A percentile compares a stretch with the other conserved stretches of the same genome.
Evolutionary conservation across 2,888 invertebrate species (phyloP).

Genomic region (Thumatha senex): DNA sequence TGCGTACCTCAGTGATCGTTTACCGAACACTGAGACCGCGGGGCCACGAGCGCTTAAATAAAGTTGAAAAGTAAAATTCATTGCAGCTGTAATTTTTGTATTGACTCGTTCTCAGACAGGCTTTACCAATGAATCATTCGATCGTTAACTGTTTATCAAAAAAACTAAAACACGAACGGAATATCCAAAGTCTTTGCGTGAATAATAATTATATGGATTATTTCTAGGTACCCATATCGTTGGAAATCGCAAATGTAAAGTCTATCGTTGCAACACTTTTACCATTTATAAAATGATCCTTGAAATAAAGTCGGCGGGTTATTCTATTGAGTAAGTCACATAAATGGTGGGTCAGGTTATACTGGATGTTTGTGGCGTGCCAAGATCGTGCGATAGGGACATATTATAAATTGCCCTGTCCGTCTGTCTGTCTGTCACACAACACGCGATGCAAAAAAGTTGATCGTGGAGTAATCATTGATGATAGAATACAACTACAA

Average conservation of each 20-base stretch:
- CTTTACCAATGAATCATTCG: conserved; percentile 36
- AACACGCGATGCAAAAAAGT: conserved; percentile 80
- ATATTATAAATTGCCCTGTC: conserved; percentile 81
- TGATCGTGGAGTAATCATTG: conserved; percentile 33
- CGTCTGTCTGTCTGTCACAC: conserved; percentile 78
- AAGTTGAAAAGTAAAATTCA: too few species aligned
- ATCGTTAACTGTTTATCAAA: conserved; percentile 21
- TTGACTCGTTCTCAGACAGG: conserved; percentile 3
- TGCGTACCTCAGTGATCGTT: too few species aligned
- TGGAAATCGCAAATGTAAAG: conserved; percentile 44
- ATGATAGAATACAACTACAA: conserved; percentile 12
- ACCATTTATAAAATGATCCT: conserved; percentile 37
- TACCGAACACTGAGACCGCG: too few species aligned
- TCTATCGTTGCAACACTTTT: conserved; percentile 36
- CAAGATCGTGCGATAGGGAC: conserved; percentile 72
- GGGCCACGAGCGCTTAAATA: too few species aligned
- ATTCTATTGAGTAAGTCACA: neutral
- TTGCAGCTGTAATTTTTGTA: neutral
- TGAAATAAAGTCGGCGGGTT: neutral
- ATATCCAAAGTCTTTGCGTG: conserved; percentile 49
- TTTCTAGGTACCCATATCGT: conserved; percentile 53
- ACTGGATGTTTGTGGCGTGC: conserved; percentile 50
- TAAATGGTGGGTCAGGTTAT: conserved; percentile 9
- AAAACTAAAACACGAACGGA: conserved; percentile 27
- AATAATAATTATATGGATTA: conserved; percentile 54